Evolutionary conservation across 2,113 vertebrate genomes (phyloP), one percentile per base, ranked within the genome.

Genomic region (Hylia prasina): DNA sequence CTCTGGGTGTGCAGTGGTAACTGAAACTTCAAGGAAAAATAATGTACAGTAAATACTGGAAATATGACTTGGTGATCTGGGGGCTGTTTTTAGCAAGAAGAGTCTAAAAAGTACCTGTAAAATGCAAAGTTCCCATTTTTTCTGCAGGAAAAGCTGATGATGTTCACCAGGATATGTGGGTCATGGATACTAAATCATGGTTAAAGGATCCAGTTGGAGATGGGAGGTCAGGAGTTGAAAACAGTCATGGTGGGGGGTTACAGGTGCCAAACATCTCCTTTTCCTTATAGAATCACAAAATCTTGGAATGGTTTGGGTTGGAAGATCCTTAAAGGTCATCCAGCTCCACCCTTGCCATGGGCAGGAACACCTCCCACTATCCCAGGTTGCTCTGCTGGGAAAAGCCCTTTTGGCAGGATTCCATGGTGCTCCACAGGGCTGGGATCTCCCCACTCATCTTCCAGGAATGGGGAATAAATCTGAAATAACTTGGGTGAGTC

Each of bases 111-210:
- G 11, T 33, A 25, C 17, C 45, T 58, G 8, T 22, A 61, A 77
- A 89, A 58, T 13, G 7, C 2, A 3, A 25, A 24, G 11, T 44
- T 51, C 13, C 27, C 4, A 0, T 3, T 65, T 50, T 53, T 60
- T 25, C 28, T 58, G 6, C 5, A 28, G 42, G 50, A 40, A 77
- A 50, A 83, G 6, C 5, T 63, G 14, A 15, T 28, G 33, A 2
- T 75, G 13, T 33, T 50, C 33, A 4, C 16, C 35, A 6, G 20
- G 35, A 19, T 4, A 3, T 2, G 6, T 27, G 33, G 64, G 21
- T 22, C 11, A 4, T 10, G 37, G 35, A 14, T 6, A 2, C 0
- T 1, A 27, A 17, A 28, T 20, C 33, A 7, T 1, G 11, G 25
- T 33, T 12, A 39, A 76, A 45, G 23, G 51, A 33, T 33, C 5